These are phyloP conservation scores for Agrotis ipsilon DNA, from an alignment of 2,888 invertebrate species.

Conservation along the genomic window DNA sequence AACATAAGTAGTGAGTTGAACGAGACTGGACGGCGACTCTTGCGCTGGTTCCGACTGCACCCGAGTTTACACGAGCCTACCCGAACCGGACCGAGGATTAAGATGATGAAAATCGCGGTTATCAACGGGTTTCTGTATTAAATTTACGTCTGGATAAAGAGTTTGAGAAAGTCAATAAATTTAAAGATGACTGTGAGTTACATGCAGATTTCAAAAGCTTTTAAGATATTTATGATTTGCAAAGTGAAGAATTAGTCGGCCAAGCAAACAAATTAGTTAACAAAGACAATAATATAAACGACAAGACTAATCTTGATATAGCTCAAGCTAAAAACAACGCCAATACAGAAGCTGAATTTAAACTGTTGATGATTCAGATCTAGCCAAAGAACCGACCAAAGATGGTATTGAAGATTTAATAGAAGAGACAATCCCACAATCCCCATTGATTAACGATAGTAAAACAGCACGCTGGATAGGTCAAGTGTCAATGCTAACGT, in stretches of 20 bases:
- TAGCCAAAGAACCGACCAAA: not conserved
- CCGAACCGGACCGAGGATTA: slow-evolving; percentile 48
- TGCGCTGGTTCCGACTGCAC: slow-evolving; percentile 49
- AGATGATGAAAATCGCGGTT: slow-evolving; percentile 58
- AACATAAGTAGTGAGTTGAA: slow-evolving; percentile 59
- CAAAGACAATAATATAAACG: not conserved
- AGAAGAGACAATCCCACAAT: slow-evolving; percentile 1
- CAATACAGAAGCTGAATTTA: too few relatives aligned
- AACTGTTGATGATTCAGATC: not conserved
- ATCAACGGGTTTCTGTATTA: slow-evolving; percentile 53
- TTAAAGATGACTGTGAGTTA: not conserved
- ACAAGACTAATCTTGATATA: not conserved
- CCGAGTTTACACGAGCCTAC: slow-evolving; percentile 38
- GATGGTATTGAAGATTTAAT: not conserved
- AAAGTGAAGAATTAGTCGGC: not conserved
- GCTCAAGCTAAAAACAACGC: not conserved
- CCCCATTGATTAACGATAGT: slow-evolving; percentile 27
- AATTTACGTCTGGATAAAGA: slow-evolving; percentile 38
- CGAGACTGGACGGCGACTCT: slow-evolving; percentile 66
- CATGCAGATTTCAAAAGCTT: not conserved
- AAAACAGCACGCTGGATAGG: slow-evolving; percentile 59
- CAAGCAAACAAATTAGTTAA: not conserved
- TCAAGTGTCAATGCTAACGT: slow-evolving; percentile 65
- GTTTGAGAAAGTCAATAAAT: slow-evolving; percentile 32
- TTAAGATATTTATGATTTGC: not conserved